Conservation (phyloP, 2,113 vertebrate species). For the Egretta garzetta region DNA sequence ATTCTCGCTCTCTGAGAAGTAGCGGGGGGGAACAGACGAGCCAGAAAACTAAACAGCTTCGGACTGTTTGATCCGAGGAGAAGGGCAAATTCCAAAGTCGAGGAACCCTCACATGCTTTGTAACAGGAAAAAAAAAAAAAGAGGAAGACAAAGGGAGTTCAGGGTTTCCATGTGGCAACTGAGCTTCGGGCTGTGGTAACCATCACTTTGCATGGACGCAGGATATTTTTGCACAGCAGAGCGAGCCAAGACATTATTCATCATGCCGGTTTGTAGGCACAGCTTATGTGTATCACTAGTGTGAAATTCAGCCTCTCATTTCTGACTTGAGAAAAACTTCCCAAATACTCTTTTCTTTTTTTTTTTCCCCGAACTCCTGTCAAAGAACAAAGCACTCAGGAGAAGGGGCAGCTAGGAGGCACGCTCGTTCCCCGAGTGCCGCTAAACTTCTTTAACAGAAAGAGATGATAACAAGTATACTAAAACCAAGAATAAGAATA, state of each 20-base stretch:
- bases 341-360: neutral
- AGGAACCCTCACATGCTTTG: neutral
- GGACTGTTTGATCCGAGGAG: neutral
- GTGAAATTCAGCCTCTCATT: neutral
- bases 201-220: neutral
- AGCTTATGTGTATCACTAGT: neutral
- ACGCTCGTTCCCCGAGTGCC: neutral
- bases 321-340: constrained; percentile 15
- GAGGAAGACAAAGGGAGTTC: neutral
- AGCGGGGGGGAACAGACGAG: accelerated
- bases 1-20: neutral
- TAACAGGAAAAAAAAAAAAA: neutral
- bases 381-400: neutral
- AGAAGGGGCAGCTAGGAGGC: neutral
- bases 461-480: constrained; percentile 4
- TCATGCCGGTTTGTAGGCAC: neutral
- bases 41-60: neutral
- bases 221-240: neutral
- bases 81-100: neutral
- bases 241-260: neutral
- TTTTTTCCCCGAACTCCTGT: neutral
- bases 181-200: neutral
- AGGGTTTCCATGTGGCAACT: neutral
- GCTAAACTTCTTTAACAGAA: neutral
- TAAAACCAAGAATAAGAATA: constrained; percentile 16